Conservation (phyloP, 2,888 invertebrate genomes). For the Steromphala cineraria region DNA sequence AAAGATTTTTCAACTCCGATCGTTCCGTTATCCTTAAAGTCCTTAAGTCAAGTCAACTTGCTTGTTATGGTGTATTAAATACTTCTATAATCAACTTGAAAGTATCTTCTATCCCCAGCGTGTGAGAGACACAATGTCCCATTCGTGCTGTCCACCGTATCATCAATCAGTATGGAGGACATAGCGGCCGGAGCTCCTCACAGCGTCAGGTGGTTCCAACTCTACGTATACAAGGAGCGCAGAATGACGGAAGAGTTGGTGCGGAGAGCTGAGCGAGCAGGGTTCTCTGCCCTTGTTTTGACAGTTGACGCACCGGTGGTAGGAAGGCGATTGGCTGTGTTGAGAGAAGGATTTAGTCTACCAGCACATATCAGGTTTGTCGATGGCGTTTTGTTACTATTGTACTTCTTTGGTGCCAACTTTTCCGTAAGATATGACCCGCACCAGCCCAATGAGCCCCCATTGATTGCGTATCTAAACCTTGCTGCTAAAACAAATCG, state of each 20-base stretch:
- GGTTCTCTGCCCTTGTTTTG: slow-evolving; percentile 89
- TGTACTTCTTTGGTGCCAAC: no score
- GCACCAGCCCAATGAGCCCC: no score
- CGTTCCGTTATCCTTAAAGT: no score
- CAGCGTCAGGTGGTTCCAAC: slow-evolving; percentile 90
- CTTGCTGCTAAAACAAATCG: no score
- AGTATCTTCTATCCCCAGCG: slow-evolving; percentile 77
- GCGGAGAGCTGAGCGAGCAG: slow-evolving; percentile 85
- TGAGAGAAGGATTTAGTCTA: slow-evolving; percentile 88
- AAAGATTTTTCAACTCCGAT: no score
- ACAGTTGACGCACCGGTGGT: slow-evolving; percentile 90
- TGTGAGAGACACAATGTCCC: slow-evolving; percentile 86
- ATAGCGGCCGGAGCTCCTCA: slow-evolving; percentile 81
- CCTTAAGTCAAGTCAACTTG: no score
- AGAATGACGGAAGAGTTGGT: slow-evolving; percentile 79
- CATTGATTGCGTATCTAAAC: no score
- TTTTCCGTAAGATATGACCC: no score
- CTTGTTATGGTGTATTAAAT: no score
- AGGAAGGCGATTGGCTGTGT: slow-evolving; percentile 88
- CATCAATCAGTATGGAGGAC: slow-evolving; percentile 92
- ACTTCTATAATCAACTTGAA: no score
- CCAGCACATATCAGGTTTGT: slow-evolving; percentile 85
- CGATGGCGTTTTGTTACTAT: background rate
- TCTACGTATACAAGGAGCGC: slow-evolving; percentile 85
- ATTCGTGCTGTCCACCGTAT: slow-evolving; percentile 81